Base-by-base conservation (phyloP, 2,797 vertebrate species). In the Momotus momota region DNA sequence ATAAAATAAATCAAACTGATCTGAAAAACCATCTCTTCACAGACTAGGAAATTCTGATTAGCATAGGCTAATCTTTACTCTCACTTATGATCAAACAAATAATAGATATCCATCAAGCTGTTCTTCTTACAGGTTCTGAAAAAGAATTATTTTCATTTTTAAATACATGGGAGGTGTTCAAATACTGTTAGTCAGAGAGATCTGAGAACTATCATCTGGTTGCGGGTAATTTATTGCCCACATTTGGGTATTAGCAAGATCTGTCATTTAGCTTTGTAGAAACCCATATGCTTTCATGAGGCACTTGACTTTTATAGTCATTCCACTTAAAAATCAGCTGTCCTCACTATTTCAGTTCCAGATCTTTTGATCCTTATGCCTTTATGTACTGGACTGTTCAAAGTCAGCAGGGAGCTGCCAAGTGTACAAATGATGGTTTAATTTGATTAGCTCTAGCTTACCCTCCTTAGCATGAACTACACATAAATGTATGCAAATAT, bases 401-500 rank as follows among this genome's bases (percentile, higher is more conserved):
- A 94, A 93, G 60, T 90, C 94, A 95, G 71, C 46, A 93, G 83
- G 46, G 87, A 94, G 88, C 78, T 96, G 95, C 81, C 96, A 94
- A 92, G 61, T 49, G 27, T 92, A 87, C 74, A 95, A 94, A 94
- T 62, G 81, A 93, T 93, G 57, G 85, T 95, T 95, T 74, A 93
- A 88, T 81, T 95, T 96, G 94, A 97, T 96, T 97, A 96, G 78
- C 71, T 85, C 93, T 81, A 83, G 41, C 60, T 95, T 94, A 78
- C 45, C 57, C 74, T 92, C n/a, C 69, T 95, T 95, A 92, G 81
- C 57, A 95, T 87, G 95, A 92, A 75, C 71, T 87, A 69, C 83
- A 87, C 90, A 90, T 95, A 96, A 95, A 45, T 92, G 86, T n/a
- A 95, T 94, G 95, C 95, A 96, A 96, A 95, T 96, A 87, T 88